These are phyloP conservation scores for Dinomys branickii DNA, from an alignment of 2,113 vertebrate species.

Conservation along the genomic window DNA sequence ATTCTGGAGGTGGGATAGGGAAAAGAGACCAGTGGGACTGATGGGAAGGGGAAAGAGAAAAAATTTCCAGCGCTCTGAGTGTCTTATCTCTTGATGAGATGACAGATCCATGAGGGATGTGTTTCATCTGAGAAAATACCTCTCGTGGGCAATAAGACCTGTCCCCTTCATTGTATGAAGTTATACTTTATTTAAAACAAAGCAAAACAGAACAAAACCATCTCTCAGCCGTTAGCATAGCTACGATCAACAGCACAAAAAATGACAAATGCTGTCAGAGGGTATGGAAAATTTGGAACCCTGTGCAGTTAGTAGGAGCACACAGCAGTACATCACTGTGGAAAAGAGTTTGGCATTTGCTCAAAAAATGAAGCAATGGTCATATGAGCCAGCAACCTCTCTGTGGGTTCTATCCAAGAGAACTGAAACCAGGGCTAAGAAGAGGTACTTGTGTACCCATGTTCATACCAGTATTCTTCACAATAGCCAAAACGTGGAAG, in stretches of 20 bases:
- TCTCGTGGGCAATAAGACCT: neutral
- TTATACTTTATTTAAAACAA: neutral
- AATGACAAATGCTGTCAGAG: fast-evolving
- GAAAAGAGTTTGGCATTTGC: neutral
- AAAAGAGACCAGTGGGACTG: no score
- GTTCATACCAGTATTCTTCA: neutral
- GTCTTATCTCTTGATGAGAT: neutral
- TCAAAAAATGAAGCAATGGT: neutral
- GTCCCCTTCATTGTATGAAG: neutral
- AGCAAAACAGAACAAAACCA: constrained; percentile 1
- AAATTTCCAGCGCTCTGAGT: neutral
- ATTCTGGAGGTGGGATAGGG: neutral
- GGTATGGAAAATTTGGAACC: neutral
- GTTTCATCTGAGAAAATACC: neutral
- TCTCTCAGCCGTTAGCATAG: neutral
- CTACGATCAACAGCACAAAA: neutral
- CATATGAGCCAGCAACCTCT: neutral
- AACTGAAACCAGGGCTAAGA: neutral
- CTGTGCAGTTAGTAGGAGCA: no score
- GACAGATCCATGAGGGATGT: neutral
- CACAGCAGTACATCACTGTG: no score
- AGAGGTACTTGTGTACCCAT: neutral
- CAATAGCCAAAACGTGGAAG: neutral
- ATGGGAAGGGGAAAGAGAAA: neutral
- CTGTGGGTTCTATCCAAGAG: neutral